Evolutionary conservation across 2,888 invertebrate genomes (phyloP).

Genomic region (Troides oblongomaculatus): DNA sequence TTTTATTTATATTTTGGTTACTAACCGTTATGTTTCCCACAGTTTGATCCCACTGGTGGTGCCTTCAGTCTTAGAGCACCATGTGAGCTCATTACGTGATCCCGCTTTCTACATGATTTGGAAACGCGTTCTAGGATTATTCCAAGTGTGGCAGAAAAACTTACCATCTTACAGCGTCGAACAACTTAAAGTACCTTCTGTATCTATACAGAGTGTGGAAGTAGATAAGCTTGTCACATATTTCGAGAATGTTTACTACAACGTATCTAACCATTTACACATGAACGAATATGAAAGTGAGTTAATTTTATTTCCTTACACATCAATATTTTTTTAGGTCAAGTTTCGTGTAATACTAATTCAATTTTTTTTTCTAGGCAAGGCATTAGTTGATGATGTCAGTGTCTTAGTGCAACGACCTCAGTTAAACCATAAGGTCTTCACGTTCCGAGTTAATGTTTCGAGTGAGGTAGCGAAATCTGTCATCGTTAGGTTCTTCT

Average conservation of each 20-base stretch:
- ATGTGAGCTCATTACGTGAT: slow-evolving; percentile 83
- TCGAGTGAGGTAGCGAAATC: slow-evolving; percentile 76
- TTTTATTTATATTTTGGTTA: neutral
- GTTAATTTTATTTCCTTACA: slow-evolving; percentile 10
- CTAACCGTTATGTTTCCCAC: slow-evolving; percentile 13
- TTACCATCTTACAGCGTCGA: slow-evolving; percentile 82
- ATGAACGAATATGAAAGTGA: slow-evolving; percentile 48
- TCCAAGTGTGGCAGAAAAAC: slow-evolving; percentile 79
- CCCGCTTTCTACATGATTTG: slow-evolving; percentile 85
- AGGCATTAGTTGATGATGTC: slow-evolving; percentile 51
- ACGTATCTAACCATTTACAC: slow-evolving; percentile 80
- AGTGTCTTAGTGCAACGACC: slow-evolving; percentile 82
- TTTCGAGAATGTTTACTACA: slow-evolving; percentile 83
- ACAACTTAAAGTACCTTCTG: slow-evolving; percentile 81
- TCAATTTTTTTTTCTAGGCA: slow-evolving; percentile 42
- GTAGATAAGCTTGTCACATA: slow-evolving; percentile 84
- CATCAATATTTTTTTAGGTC: neutral
- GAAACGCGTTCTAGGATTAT: slow-evolving; percentile 80
- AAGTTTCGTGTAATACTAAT: no score
- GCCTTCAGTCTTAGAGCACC: slow-evolving; percentile 84
- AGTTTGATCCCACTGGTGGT: slow-evolving; percentile 49
- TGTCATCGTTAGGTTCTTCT: slow-evolving; percentile 81
- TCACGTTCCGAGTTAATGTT: slow-evolving; percentile 81
- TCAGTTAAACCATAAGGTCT: slow-evolving; percentile 86
- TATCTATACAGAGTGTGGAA: slow-evolving; percentile 82